Evolutionary conservation across 2,113 vertebrate species (phyloP).

Genomic region (Raja brachyura): DNA sequence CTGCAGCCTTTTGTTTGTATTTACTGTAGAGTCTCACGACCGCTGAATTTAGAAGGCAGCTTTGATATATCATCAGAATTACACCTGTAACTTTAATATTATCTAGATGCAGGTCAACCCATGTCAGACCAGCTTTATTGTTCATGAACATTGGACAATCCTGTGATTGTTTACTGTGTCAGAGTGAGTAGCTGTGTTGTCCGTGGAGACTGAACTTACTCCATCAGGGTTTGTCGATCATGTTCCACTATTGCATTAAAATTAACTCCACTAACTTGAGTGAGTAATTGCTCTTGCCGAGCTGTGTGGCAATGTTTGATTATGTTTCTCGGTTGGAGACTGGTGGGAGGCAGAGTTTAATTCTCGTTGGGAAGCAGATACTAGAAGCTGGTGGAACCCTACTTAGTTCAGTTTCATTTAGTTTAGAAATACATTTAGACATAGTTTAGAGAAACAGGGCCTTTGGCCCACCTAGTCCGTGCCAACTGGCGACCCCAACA

Average conservation of each 20-base stretch:
- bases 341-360: neutral
- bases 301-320: neutral
- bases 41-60: neutral
- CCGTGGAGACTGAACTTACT: neutral
- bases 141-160: neutral
- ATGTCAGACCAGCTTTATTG: neutral
- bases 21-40: neutral
- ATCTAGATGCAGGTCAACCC: neutral
- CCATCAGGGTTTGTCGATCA: neutral
- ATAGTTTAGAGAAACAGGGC: too few relatives aligned
- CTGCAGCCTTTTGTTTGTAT: neutral
- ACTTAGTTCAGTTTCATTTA: too few relatives aligned
- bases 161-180: neutral
- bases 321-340: too few relatives aligned
- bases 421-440: too few relatives aligned
- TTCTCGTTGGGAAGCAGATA: neutral
- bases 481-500: too few relatives aligned
- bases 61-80: neutral
- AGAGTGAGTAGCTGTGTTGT: neutral
- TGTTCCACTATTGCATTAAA: neutral
- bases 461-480: too few relatives aligned
- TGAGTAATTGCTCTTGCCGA: neutral
- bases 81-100: neutral
- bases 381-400: neutral
- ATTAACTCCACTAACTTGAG: neutral